Evolutionary conservation across 2,888 invertebrate genomes (phyloP).

Genomic region (Cephalotes varians): DNA sequence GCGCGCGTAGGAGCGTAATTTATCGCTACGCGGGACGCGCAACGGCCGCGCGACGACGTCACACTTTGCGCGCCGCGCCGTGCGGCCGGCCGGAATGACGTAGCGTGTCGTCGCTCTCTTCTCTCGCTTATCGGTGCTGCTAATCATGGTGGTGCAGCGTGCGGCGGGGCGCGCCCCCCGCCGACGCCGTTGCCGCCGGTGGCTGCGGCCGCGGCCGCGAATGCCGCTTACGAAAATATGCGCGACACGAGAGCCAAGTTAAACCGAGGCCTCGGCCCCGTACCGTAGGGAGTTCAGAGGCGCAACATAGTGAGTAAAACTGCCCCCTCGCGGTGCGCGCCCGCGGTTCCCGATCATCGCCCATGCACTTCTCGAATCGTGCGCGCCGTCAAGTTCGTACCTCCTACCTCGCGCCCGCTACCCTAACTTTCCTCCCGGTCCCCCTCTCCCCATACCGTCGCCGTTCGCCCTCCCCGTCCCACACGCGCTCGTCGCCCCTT

Average conservation of each 20-base stretch:
- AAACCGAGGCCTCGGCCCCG: slow-evolving; percentile 62
- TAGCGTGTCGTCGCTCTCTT: slow-evolving; percentile 63
- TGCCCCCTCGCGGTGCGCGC: slow-evolving; percentile 81
- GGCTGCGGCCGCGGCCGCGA: slow-evolving; percentile 11
- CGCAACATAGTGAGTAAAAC: slow-evolving; percentile 75
- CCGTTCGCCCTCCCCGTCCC: slow-evolving; percentile 52
- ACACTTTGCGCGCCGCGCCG: slow-evolving; percentile 33
- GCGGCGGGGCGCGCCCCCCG: slow-evolving; percentile 3
- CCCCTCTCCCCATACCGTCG: slow-evolving; percentile 44
- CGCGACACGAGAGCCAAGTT: slow-evolving; percentile 66
- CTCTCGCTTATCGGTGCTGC: slow-evolving; percentile 61
- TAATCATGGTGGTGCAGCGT: slow-evolving; percentile 58
- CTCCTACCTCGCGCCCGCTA: slow-evolving; percentile 70
- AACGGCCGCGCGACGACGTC: slow-evolving; percentile 61
- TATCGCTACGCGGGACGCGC: slow-evolving; percentile 58
- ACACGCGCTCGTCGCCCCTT: slow-evolving; percentile 48
- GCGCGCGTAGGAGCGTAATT: slow-evolving; percentile 67
- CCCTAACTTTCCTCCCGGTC: slow-evolving; percentile 49
- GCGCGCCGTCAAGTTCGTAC: slow-evolving; percentile 77
- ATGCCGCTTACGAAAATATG: slow-evolving; percentile 64
- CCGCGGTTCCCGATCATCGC: slow-evolving; percentile 74
- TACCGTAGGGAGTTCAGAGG: slow-evolving; percentile 71
- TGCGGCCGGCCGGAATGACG: slow-evolving; percentile 59
- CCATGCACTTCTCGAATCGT: slow-evolving; percentile 75
- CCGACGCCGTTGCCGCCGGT: slow-evolving; percentile 19